phyloP scores from a whole-genome alignment of 2,888 invertebrate species.

The Galerucella calmariensis region DNA sequence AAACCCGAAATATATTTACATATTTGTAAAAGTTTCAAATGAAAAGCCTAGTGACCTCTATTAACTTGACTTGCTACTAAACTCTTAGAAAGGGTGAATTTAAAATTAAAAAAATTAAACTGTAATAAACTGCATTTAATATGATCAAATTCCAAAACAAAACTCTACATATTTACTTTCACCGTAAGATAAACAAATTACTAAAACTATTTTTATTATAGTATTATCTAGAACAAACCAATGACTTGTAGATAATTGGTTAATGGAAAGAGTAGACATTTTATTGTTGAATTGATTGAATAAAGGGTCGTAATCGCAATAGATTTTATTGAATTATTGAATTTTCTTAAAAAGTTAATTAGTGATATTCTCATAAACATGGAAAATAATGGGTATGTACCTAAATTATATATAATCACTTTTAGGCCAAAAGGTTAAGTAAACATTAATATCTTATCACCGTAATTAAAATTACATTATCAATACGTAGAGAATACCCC shows the following conservation, averaged over 20 bases:
- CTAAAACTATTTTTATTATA: not conserved
- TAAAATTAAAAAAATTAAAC: not conserved
- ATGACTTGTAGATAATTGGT: not conserved
- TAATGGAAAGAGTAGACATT: not conserved
- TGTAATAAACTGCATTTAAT: not conserved
- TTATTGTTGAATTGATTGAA: not conserved
- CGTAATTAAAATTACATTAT: slow-evolving; percentile 5
- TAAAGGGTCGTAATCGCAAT: not conserved
- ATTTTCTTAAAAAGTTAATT: not conserved
- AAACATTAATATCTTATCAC: not conserved
- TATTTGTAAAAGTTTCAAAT: too few relatives aligned
- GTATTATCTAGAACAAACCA: not conserved
- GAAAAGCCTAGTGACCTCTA: not conserved
- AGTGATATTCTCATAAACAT: slow-evolving; percentile 3
- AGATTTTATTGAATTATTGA: not conserved
- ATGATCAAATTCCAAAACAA: not conserved
- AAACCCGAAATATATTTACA: too few relatives aligned
- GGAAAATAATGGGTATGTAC: slow-evolving; percentile 12
- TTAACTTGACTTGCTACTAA: not conserved
- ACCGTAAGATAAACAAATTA: not conserved
- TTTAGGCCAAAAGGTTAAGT: not conserved
- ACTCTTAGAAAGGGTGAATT: not conserved
- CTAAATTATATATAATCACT: not conserved
- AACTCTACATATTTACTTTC: not conserved
- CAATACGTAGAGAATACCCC: not conserved